Percentiles rank a stretch among this genome's conserved stretches.
phyloP scores from a whole-genome alignment of 1,140 invertebrate species.

The Drosophila arawakana region DNA sequence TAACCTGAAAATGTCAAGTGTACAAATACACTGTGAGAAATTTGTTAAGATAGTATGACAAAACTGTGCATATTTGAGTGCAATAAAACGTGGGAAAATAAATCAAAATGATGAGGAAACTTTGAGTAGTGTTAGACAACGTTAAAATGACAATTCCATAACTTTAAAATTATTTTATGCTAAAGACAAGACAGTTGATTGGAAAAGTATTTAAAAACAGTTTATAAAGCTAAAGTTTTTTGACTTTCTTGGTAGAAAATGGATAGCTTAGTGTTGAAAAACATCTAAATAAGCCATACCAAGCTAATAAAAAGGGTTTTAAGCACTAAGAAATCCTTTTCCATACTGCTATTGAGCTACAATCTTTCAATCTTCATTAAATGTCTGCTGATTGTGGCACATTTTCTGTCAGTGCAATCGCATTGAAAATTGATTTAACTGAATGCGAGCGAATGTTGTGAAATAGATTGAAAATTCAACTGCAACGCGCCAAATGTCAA shows the following conservation, averaged over 20 bases:
- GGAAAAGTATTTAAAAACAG: too few species aligned
- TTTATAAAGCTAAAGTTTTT: too few species aligned
- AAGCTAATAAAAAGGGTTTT: too few species aligned
- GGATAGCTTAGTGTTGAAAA: too few species aligned
- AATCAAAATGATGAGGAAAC: neutral
- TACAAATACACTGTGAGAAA: constrained; percentile 48
- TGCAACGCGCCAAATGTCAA: constrained; percentile 63
- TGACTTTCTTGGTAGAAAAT: too few species aligned
- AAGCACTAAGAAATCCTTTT: too few species aligned
- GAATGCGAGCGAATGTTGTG: constrained; percentile 26
- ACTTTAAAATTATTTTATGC: too few species aligned
- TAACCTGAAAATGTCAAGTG: constrained; percentile 68
- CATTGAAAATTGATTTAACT: constrained; percentile 35
- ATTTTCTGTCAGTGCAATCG: neutral
- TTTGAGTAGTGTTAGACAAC: too few species aligned
- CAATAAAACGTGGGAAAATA: neutral
- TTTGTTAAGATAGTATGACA: neutral
- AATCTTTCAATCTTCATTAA: neutral
- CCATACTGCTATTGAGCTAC: too few species aligned
- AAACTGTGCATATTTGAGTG: neutral
- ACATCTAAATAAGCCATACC: too few species aligned
- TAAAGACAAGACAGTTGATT: too few species aligned
- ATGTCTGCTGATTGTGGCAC: neutral
- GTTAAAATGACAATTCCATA: too few species aligned
- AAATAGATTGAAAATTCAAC: constrained; percentile 53